phyloP scores from a whole-genome alignment of 2,797 vertebrate species.

The Sibirionetta formosa region DNA sequence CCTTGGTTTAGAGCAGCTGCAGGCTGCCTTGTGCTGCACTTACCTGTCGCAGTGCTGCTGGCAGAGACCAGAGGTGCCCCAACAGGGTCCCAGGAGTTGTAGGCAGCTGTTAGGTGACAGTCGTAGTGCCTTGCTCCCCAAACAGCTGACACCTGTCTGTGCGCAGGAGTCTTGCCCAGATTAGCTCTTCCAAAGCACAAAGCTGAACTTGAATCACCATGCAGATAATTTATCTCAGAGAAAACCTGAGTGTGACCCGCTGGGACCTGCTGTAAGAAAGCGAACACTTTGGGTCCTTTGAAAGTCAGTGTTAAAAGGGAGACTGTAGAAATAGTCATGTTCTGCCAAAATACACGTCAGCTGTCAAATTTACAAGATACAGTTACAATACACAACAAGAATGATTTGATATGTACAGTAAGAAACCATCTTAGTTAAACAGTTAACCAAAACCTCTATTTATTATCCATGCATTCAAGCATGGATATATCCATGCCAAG shows the following conservation, averaged over 20 bases:
- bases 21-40: not conserved
- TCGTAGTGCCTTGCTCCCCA: fast-evolving
- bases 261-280: conserved; percentile 39
- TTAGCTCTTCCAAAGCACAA: conserved; percentile 19
- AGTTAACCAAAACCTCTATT: not conserved
- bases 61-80: not conserved
- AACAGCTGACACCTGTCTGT: not conserved
- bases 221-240: not conserved
- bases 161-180: not conserved
- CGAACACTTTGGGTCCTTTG: conserved; percentile 65
- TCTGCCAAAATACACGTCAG: conserved; percentile 62
- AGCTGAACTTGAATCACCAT: conserved; percentile 9
- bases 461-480: not conserved
- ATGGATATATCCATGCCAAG: not conserved
- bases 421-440: conserved; percentile 50
- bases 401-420: not conserved
- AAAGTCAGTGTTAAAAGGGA: conserved; percentile 64
- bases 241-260: conserved; percentile 33
- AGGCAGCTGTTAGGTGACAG: not conserved
- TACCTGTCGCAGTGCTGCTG: not conserved
- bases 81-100: fast-evolving
- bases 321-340: conserved; percentile 38
- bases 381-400: conserved; percentile 52
- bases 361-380: conserved; percentile 58
- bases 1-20: not conserved